These are phyloP conservation scores for Erebia aethiops DNA, from an alignment of 2,888 invertebrate genomes.

Conservation along the genomic window DNA sequence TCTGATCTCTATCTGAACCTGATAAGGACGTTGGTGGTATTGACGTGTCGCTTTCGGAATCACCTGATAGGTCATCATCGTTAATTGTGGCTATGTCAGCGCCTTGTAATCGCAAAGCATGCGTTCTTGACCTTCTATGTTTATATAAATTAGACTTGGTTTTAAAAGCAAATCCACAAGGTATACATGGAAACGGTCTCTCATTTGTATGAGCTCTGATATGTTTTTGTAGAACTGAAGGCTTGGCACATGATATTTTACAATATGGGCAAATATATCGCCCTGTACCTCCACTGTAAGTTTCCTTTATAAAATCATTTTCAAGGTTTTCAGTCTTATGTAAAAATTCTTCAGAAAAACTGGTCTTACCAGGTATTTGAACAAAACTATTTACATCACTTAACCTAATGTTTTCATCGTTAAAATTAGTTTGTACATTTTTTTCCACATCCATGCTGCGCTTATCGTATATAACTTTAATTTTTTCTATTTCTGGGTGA, in stretches of 20 bases:
- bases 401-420: constrained; percentile 73
- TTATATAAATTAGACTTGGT: constrained; percentile 97
- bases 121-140: constrained; percentile 91
- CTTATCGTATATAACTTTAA: constrained; percentile 61
- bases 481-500: constrained; percentile 77
- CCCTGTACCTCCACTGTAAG: constrained; percentile 79
- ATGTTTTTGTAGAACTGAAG: constrained; percentile 96
- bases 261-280: constrained; percentile 94
- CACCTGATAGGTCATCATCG: constrained; percentile 83
- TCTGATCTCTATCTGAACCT: constrained; percentile 51
- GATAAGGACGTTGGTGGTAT: constrained; percentile 70
- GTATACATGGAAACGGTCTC: constrained; percentile 93
- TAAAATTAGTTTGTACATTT: constrained; percentile 83
- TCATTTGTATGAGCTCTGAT: constrained; percentile 97
- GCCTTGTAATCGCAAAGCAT: constrained; percentile 86
- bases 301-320: constrained; percentile 78
- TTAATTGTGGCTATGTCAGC: constrained; percentile 79
- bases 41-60: constrained; percentile 84
- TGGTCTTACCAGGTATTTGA: constrained; percentile 81
- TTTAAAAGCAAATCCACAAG: constrained; percentile 96
- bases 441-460: constrained; percentile 62
- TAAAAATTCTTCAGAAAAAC: constrained; percentile 79
- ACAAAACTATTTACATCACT: constrained; percentile 77
- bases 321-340: constrained; percentile 82
- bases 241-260: constrained; percentile 94